A percentile compares a stretch with the other conserved stretches of the same genome.
phyloP scores from a whole-genome alignment of 2,113 vertebrate species.

The Dryoscopus gambensis region DNA sequence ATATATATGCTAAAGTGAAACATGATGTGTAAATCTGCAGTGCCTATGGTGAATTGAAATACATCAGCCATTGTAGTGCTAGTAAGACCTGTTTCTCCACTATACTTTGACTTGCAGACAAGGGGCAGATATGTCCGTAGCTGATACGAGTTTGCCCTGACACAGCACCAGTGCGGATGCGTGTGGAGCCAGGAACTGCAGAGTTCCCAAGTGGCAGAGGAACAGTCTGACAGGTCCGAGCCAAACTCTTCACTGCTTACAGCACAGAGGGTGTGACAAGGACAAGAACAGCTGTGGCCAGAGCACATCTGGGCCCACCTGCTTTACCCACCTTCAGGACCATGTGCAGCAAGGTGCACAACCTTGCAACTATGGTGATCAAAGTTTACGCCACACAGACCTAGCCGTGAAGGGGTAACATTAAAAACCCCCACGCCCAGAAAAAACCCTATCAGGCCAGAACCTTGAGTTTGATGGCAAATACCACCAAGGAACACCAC shows the following conservation, averaged over 20 bases:
- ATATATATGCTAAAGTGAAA: slow-evolving; percentile 24
- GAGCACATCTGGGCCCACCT: neutral
- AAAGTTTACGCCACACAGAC: neutral
- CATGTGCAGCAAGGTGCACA: neutral
- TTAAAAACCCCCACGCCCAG: neutral
- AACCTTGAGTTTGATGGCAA: neutral
- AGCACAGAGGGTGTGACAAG: neutral
- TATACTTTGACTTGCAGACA: neutral
- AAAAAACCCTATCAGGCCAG: neutral
- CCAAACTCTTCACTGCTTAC: neutral
- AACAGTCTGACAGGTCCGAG: neutral
- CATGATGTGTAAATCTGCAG: neutral
- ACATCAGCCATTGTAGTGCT: neutral
- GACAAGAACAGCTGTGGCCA: neutral
- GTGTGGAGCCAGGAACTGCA: neutral
- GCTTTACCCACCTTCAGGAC: neutral
- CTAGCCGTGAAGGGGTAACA: neutral
- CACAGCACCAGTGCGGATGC: rapidly evolving
- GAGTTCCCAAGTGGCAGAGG: neutral
- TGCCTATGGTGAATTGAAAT: neutral
- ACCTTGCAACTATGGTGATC: rapidly evolving
- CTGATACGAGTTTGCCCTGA: neutral
- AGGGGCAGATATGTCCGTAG: neutral
- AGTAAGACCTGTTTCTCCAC: neutral
- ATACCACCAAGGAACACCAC: neutral